Base-by-base conservation (phyloP, 1,140 invertebrate genomes). In the Zaprionus lachaisei region DNA sequence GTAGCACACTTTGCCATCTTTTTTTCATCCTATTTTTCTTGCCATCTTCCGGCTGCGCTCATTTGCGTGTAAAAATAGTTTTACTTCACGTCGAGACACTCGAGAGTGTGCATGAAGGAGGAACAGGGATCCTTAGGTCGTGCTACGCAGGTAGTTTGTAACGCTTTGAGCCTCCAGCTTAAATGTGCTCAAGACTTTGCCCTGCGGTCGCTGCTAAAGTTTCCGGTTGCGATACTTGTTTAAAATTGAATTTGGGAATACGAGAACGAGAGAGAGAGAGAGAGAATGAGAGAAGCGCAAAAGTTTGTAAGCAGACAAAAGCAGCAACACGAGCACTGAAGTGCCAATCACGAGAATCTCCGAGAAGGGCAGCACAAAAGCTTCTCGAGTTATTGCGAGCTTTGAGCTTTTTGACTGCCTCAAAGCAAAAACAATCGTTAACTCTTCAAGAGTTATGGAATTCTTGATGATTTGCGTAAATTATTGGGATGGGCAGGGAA, bases 31-130 rank as follows among this genome's bases (percentile, higher is more conserved):
- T 28, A 24, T 55, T 55, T 55, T n/a, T 15, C 54, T 17, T 41
- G 17, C 31, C 31, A 22, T 60, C 41, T 41, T 57, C 76, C 47
- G 75, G 70, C 70, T 81, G 74, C 72, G 83, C 86, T 89, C 77
- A 81, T 83, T 91, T 91, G 80, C 60, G 82, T 79, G 81, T 84
- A 84, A 84, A 87, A 87, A 87, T 87, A 87, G 84, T 89, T 89
- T 67, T 54, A 34, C 47, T 4, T 51, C 4, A 14, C 15, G 24
- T 41, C 38, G 38, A 37, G 12, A 54, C 17, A 26, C 38, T 38
- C 26, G 41, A 49, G 34, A 78, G 80, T 75, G 77, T 28, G 31
- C 28, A 31, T 6, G 31, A 22, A 26, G 56, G 2, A 28, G 24
- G n/a, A 12, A 12, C 14, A 34, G 34, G 60, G n/a, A 75, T 64